Conservation (phyloP, 2,113 vertebrate species). For the Canis aureus region DNA sequence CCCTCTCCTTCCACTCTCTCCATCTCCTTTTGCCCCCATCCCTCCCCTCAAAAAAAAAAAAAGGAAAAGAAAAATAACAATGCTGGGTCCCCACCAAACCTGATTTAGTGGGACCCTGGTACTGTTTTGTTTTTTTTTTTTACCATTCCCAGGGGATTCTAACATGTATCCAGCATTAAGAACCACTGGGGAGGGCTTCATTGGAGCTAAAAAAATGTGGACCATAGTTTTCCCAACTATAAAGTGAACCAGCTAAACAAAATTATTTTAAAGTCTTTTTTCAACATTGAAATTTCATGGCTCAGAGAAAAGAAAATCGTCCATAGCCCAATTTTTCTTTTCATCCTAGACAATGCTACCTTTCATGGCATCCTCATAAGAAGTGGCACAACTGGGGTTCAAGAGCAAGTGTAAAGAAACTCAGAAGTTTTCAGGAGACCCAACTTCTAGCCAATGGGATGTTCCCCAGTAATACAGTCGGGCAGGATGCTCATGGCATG, state of each 20-base stretch:
- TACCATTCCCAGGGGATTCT: neutral
- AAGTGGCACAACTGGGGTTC: slow-evolving; percentile 66
- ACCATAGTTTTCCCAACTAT: neutral
- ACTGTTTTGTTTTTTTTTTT: neutral
- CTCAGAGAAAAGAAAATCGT: neutral
- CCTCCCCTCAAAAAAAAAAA: neutral
- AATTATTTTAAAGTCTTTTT: slow-evolving; percentile 32
- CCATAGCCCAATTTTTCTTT: slow-evolving; percentile 35
- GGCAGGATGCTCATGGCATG: neutral
- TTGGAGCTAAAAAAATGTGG: neutral
- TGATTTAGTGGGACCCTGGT: neutral
- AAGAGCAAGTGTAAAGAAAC: slow-evolving; percentile 37
- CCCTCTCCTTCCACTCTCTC: neutral
- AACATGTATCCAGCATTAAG: neutral
- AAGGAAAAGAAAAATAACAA: neutral
- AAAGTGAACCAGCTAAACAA: slow-evolving; percentile 15
- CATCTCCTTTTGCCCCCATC: neutral
- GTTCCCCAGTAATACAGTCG: slow-evolving; percentile 19
- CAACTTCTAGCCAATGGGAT: slow-evolving; percentile 56
- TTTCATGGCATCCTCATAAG: neutral
- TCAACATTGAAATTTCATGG: slow-evolving; percentile 38
- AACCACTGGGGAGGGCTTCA: neutral
- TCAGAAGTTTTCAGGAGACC: slow-evolving; percentile 27
- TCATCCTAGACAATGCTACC: neutral
- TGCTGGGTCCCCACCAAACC: neutral